Evolutionary conservation across 1,140 invertebrate genomes (phyloP).

Genomic region (Macrostomum lignano): DNA sequence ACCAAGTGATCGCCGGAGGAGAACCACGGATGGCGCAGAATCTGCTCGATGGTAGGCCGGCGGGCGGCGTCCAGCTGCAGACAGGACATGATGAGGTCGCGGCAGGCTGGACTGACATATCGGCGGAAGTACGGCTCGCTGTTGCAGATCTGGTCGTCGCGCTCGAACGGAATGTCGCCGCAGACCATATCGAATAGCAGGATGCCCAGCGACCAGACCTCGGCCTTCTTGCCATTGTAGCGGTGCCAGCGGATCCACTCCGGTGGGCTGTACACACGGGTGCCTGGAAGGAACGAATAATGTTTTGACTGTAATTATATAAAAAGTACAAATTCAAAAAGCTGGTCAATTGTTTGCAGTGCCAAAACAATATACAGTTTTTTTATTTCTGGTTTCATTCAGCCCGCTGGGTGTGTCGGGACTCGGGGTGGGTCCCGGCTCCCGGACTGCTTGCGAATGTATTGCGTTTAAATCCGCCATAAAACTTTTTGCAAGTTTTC

Average conservation of each 20-base stretch:
- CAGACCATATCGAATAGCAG: slow-evolving; percentile 41
- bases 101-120: slow-evolving; percentile 2
- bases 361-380: no score
- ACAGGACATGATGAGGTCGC: slow-evolving; percentile 34
- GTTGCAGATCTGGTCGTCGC: slow-evolving; percentile 36
- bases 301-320: no score
- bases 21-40: slow-evolving; percentile 36
- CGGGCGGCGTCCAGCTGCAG: slow-evolving; percentile 30
- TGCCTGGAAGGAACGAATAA: slow-evolving; percentile 26
- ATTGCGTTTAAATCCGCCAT: no score
- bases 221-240: slow-evolving; percentile 35
- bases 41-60: slow-evolving; percentile 33
- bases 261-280: slow-evolving; percentile 39
- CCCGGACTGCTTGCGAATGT: no score
- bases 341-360: no score
- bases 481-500: no score
- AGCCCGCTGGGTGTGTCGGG: no score
- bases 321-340: no score
- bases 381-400: no score
- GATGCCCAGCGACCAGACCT: slow-evolving; percentile 41
- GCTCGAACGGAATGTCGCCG: slow-evolving; percentile 41
- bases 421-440: no score
- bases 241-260: slow-evolving; percentile 37
- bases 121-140: slow-evolving; percentile 20
- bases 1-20: no score